Conservation (phyloP, 2,797 vertebrate species). For the Helicolenus hilgendorfi region DNA sequence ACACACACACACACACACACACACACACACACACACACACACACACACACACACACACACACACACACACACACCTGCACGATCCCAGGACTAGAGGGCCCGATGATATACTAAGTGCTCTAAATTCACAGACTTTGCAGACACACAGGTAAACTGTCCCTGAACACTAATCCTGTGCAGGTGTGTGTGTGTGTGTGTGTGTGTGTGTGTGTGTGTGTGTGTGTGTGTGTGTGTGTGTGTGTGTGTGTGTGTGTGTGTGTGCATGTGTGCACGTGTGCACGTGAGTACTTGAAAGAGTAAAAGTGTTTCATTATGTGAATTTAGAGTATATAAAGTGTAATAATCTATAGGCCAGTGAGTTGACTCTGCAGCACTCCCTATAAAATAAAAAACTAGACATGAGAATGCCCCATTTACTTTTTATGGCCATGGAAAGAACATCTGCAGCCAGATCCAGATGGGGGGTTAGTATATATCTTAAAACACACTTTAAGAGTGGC, state of each 20-base stretch:
- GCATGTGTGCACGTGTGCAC: neutral
- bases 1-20: constrained; percentile 36
- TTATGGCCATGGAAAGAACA: constrained; percentile 60
- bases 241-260: constrained; percentile 20
- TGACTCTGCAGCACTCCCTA: constrained; percentile 35
- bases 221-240: constrained; percentile 34
- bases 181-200: constrained; percentile 35
- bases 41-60: constrained; percentile 22
- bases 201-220: constrained; percentile 17
- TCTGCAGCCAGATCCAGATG: constrained; percentile 58
- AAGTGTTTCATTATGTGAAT: constrained; percentile 72
- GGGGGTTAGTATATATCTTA: constrained; percentile 37
- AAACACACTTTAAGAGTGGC: constrained; percentile 18
- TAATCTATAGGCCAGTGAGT: constrained; percentile 59
- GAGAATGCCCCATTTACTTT: constrained; percentile 49
- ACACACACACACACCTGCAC: constrained; percentile 40
- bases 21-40: constrained; percentile 22
- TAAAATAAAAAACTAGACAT: constrained; percentile 54
- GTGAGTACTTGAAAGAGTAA: constrained; percentile 4
- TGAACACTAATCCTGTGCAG: constrained; percentile 31
- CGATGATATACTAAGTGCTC: constrained; percentile 16
- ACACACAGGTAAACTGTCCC: constrained; percentile 56
- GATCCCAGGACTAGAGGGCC: constrained; percentile 9
- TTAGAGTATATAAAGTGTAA: constrained; percentile 61
- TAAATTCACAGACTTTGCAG: constrained; percentile 17